A percentile compares a stretch with the other conserved stretches of the same genome.
phyloP scores from a whole-genome alignment of 2,113 vertebrate genomes.

The Sander lucioperca region DNA sequence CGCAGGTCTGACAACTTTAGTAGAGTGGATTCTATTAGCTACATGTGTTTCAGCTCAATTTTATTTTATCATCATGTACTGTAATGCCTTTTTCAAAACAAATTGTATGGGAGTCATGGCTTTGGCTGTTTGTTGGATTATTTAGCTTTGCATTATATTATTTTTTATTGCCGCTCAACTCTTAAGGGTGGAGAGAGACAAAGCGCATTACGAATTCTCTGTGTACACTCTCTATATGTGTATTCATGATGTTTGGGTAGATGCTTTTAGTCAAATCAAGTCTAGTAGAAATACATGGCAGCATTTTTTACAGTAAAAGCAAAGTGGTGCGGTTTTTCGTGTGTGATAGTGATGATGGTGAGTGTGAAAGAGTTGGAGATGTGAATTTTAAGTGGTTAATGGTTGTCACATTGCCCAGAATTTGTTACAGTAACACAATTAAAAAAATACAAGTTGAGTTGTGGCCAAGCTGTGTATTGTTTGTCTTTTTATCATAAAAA shows the following conservation, averaged over 20 bases:
- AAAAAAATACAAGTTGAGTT: slow-evolving; percentile 14
- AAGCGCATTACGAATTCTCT: slow-evolving; percentile 63
- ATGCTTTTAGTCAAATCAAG: slow-evolving; percentile 28
- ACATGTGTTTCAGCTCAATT: slow-evolving; percentile 28
- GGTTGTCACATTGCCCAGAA: slow-evolving; percentile 7
- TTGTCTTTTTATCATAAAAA: slow-evolving; percentile 8
- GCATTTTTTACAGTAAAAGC: slow-evolving; percentile 17
- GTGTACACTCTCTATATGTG: slow-evolving; percentile 47
- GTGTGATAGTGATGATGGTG: background rate
- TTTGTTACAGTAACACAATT: slow-evolving; percentile 18
- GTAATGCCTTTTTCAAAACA: slow-evolving; percentile 41
- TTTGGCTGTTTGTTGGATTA: slow-evolving; percentile 64
- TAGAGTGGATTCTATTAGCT: slow-evolving; percentile 36
- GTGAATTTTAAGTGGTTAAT: background rate
- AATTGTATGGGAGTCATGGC: slow-evolving; percentile 26
- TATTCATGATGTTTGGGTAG: slow-evolving; percentile 52
- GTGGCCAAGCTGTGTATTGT: background rate
- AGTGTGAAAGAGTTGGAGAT: slow-evolving; percentile 45
- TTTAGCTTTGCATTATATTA: slow-evolving; percentile 51
- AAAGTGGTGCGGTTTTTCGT: background rate
- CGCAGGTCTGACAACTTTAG: slow-evolving; percentile 67
- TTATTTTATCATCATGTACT: slow-evolving; percentile 34
- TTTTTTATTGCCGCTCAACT: slow-evolving; percentile 59
- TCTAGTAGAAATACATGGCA: slow-evolving; percentile 18
- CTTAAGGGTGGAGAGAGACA: slow-evolving; percentile 52